These are phyloP conservation scores for Pelosia muscerda DNA, from an alignment of 2,888 invertebrate species.

Conservation along the genomic window DNA sequence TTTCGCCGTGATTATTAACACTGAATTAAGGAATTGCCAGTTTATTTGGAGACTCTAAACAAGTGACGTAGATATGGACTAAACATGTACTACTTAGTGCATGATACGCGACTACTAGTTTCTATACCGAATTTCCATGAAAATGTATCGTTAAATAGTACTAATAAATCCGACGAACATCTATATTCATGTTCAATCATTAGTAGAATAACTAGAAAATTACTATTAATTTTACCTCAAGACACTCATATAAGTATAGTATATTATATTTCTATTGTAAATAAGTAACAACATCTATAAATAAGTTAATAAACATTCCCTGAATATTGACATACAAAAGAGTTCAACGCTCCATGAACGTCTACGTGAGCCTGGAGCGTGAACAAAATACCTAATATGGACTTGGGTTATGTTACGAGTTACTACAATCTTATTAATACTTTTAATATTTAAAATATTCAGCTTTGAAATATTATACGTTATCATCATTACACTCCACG, in stretches of 20 bases:
- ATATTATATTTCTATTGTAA: not conserved
- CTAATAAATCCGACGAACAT: not conserved
- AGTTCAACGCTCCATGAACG: constrained; percentile 73
- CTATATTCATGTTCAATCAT: constrained; percentile 6
- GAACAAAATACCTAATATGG: constrained; percentile 41
- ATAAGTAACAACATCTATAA: not conserved
- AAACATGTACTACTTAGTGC: constrained; percentile 15
- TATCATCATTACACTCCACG: not conserved
- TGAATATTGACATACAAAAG: constrained; percentile 63
- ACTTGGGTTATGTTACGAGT: not conserved
- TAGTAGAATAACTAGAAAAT: constrained; percentile 8
- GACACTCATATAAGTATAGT: not conserved
- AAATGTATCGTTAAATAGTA: constrained; percentile 15
- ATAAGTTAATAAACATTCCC: constrained; percentile 18
- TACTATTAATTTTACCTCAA: not conserved
- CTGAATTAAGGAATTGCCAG: constrained; percentile 56
- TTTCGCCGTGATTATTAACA: constrained; percentile 64
- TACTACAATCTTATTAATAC: constrained; percentile 1
- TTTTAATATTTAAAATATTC: not conserved
- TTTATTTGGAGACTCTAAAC: constrained; percentile 31
- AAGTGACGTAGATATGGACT: constrained; percentile 20
- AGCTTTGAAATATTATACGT: not conserved
- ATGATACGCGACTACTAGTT: not conserved
- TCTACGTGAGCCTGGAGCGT: constrained; percentile 51
- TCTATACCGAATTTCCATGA: constrained; percentile 5